These are phyloP conservation scores for Biston stratarius DNA, from an alignment of 2,888 invertebrate genomes.

Conservation along the genomic window DNA sequence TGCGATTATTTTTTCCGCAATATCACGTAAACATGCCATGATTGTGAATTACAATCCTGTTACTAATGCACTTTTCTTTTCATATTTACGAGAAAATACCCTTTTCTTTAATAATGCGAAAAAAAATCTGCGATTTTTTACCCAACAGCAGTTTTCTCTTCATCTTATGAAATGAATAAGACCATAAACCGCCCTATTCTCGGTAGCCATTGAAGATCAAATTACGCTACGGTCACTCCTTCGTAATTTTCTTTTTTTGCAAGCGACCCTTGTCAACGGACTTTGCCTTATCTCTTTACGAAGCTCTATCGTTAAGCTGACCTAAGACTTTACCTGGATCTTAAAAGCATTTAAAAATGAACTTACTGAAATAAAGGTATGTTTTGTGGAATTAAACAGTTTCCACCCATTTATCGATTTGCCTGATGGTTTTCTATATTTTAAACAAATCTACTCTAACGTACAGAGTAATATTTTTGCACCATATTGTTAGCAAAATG, in stretches of 20 bases:
- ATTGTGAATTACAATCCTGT: background rate
- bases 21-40: background rate
- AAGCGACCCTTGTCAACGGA: slow-evolving; percentile 74
- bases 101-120: slow-evolving; percentile 16
- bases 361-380: slow-evolving; percentile 16
- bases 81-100: slow-evolving; percentile 12
- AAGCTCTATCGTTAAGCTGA: slow-evolving; percentile 71
- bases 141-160: slow-evolving; percentile 19
- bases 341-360: slow-evolving; percentile 35
- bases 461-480: too few relatives aligned
- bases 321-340: slow-evolving; percentile 61
- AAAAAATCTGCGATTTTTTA: slow-evolving; percentile 9
- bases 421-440: background rate
- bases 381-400: background rate
- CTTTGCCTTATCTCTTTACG: slow-evolving; percentile 66
- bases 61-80: slow-evolving; percentile 9
- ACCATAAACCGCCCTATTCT: slow-evolving; percentile 51
- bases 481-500: background rate
- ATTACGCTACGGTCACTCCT: slow-evolving; percentile 66
- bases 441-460: background rate
- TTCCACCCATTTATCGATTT: background rate
- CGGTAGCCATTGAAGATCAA: slow-evolving; percentile 63
- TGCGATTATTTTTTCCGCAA: background rate
- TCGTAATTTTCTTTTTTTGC: slow-evolving; percentile 71
- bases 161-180: slow-evolving; percentile 38